Percentiles rank a stretch among this genome's conserved stretches.
phyloP scores from a whole-genome alignment of 2,797 vertebrate species.

The Pogoniulus pusillus region DNA sequence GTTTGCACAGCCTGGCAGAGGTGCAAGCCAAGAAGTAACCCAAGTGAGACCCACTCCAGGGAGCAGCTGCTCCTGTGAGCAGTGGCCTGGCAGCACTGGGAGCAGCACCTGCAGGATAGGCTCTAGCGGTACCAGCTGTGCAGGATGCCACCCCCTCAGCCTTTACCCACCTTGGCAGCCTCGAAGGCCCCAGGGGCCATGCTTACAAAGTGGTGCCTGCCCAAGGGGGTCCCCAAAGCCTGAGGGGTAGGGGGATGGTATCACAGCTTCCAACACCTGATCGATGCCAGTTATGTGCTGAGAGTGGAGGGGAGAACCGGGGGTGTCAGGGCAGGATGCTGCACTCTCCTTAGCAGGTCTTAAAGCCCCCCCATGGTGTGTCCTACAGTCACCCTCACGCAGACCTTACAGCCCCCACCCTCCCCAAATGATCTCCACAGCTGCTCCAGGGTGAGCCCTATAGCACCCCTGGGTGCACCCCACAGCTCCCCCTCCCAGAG shows the following conservation, averaged over 20 bases:
- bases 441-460: accelerated
- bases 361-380: accelerated
- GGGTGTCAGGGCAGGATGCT: not conserved
- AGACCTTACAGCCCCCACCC: not conserved
- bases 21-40: not conserved
- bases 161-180: not conserved
- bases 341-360: not conserved
- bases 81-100: not conserved
- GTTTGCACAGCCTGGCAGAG: not conserved
- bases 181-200: not conserved
- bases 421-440: not conserved
- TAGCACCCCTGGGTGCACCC: accelerated
- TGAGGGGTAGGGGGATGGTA: accelerated
- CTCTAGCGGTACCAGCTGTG: not conserved
- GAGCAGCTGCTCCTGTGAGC: not conserved
- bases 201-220: too few species aligned
- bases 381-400: not conserved
- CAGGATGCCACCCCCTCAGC: not conserved
- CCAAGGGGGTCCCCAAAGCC: not conserved
- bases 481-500: not conserved
- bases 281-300: accelerated
- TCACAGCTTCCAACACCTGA: not conserved
- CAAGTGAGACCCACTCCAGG: accelerated
- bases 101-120: not conserved
- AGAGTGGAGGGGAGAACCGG: accelerated